These are phyloP conservation scores for Drosophila funebris DNA, from an alignment of 1,140 invertebrate genomes.

Conservation along the genomic window DNA sequence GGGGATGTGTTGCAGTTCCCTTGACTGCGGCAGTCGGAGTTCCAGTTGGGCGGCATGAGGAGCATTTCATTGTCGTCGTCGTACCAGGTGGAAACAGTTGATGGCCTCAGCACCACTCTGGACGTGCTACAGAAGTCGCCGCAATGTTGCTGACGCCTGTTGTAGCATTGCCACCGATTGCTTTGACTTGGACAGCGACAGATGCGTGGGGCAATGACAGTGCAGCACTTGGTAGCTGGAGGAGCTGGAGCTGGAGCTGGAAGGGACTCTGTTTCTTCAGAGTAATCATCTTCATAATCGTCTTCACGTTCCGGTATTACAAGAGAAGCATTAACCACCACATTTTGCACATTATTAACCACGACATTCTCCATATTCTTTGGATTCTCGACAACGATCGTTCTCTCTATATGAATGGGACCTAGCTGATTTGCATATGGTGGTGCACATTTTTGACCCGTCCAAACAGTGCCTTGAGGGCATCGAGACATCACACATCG, in stretches of 20 bases:
- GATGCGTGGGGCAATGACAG: slow-evolving; percentile 56
- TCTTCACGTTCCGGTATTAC: slow-evolving; percentile 27
- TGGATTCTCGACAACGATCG: not conserved
- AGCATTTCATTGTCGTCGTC: slow-evolving; percentile 39
- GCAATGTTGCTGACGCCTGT: slow-evolving; percentile 43
- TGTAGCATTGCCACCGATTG: slow-evolving; percentile 57
- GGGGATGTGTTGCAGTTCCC: slow-evolving; percentile 24
- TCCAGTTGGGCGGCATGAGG: slow-evolving; percentile 52
- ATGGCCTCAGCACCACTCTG: slow-evolving; percentile 49
- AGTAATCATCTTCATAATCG: slow-evolving; percentile 33
- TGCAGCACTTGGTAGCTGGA: slow-evolving; percentile 41
- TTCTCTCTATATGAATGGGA: slow-evolving; percentile 49
- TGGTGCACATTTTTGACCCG: slow-evolving; percentile 40
- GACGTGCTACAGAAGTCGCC: slow-evolving; percentile 54
- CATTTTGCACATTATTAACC: too few relatives aligned
- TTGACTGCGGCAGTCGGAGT: slow-evolving; percentile 18
- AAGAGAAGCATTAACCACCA: slow-evolving; percentile 64
- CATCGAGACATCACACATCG: slow-evolving; percentile 49
- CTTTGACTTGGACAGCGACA: slow-evolving; percentile 26
- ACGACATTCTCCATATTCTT: too few relatives aligned
- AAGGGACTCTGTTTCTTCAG: not conserved
- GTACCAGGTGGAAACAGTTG: slow-evolving; percentile 20
- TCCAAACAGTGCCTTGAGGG: slow-evolving; percentile 61
- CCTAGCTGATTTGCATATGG: slow-evolving; percentile 27
- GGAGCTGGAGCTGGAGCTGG: not conserved